Base-by-base conservation (phyloP, 2,113 vertebrate genomes). In the Lutjanus erythropterus region DNA sequence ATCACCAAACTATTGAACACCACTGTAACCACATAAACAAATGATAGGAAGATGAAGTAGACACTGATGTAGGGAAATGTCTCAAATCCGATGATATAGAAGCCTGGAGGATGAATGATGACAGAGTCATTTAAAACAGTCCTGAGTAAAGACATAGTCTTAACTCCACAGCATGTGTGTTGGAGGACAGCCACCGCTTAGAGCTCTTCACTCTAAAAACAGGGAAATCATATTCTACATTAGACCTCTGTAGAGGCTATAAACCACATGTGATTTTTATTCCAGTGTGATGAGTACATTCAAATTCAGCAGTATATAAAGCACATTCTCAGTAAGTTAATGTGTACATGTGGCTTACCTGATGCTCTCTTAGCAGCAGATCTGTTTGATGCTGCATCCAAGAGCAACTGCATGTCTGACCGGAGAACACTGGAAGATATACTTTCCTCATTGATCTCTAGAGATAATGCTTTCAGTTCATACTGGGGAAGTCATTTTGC, bases 61-160 rank as follows among this genome's bases (percentile, higher is more conserved):
- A 89, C 8, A 33, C 75, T 78, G 50, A 75, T 50, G 27, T 71
- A 80, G 18, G 86, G 74, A 39, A 93, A 71, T 1, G 78, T 66
- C 56, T 77, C 52, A 61, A 95, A 91, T 31, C 81, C 92, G 0
- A 90, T 46, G 16, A 95, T 84, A 27, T 92, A 93, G 88, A 94
- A 94, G 18, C 94, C 94, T 21, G 84, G 83, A 66, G 94, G 94
- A 53, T 81, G 89, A 86, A 93, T 79, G 18, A 94, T 82, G 58
- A 50, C 25, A 4, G 92, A 86, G 55, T 67, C 25, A 21, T 91
- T 94, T 4, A 41, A 71, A 29, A 29, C 44, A 16, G 60, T 56
- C 46, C 44, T 60, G 21, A 58, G n/a, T 12, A 47, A 71, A 66
- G 53, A 59, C 92, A 94, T 94, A 16, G 52, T 47, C n/a, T 50